A percentile compares a stretch with the other conserved stretches of the same genome.
Evolutionary conservation across 2,888 invertebrate genomes (phyloP).

Genomic region (Artemia sinica): DNA sequence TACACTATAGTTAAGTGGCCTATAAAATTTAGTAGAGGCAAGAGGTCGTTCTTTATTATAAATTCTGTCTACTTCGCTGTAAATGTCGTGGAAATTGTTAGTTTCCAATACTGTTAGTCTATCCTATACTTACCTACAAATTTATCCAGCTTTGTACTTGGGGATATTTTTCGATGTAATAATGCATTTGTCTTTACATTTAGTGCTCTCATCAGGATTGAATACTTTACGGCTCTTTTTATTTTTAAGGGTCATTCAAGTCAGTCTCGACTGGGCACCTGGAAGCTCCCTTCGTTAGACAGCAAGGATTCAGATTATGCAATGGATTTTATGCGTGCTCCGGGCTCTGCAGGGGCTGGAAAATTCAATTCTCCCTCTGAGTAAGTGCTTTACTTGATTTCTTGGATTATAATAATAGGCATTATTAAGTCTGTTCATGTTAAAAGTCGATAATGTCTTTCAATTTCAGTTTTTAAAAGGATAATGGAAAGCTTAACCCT

Average conservation of each 20-base stretch:
- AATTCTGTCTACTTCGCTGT: no score
- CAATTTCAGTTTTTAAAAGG: no score
- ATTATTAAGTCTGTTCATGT: no score
- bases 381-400: no score
- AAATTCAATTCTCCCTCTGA: not conserved
- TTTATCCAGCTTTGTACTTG: not conserved
- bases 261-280: slow-evolving; percentile 72
- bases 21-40: no score
- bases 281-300: slow-evolving; percentile 74
- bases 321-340: slow-evolving; percentile 72
- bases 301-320: slow-evolving; percentile 47
- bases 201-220: not conserved
- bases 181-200: not conserved
- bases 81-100: no score
- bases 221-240: not conserved
- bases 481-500: no score
- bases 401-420: no score
- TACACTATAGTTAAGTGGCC: no score
- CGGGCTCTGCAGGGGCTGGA: slow-evolving; percentile 45
- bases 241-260: slow-evolving; percentile 22
- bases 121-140: not conserved
- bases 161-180: not conserved
- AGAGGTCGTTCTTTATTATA: no score
- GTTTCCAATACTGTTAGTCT: not conserved
- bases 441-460: no score